Base-by-base conservation (phyloP, 2,888 invertebrate genomes). In the Anarsia innoxiella region DNA sequence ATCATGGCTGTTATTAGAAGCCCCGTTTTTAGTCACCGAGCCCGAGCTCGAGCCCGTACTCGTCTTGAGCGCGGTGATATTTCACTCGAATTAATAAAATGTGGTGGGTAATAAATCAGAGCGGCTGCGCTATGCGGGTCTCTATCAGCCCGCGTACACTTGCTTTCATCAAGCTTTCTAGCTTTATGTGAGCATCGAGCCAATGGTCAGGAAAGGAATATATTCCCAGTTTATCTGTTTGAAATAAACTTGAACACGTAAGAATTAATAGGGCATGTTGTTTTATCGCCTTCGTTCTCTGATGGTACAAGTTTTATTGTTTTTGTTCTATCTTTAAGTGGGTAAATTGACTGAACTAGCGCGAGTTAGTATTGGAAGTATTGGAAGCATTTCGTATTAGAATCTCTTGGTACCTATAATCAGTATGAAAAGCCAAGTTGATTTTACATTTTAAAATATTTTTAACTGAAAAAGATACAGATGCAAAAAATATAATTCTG, bases 81-180 rank as follows among this genome's bases (percentile, higher is more conserved):
- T 46, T 55, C 53, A 48, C 46, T 31, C 39, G 48, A 46, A 51
- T 51, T 54, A 54, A 53, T 53, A 41, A 51, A 45, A 40, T 39
- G 40, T 36, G 35, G 41, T 41, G 37, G 31, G 48, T 27, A 43
- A 59, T 59, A 57, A 57, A 56, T 59, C 53, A 51, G 32, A 6
- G 16, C 49, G 42, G 46, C 25, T 19, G 39, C 29, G 48, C 41
- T 35, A 36, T 38, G 43, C 44, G 23, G 6, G 8, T 31, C 12
- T 39, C 12, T 15, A 34, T 23, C 26, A 39, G n/a, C 13, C 23
- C 12, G 29, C 23, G 23, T 38, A 6, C 12, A 19, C 28, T 34
- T 27, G 23, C 16, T 32, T 3, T n/a, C n/a, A n/a, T n/a, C n/a
- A n/a, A n/a, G n/a, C n/a, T n/a, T n/a, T n/a, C n/a, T n/a, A n/a